Evolutionary conservation across 2,113 vertebrate species (phyloP).

Genomic region (Prunella himalayana): DNA sequence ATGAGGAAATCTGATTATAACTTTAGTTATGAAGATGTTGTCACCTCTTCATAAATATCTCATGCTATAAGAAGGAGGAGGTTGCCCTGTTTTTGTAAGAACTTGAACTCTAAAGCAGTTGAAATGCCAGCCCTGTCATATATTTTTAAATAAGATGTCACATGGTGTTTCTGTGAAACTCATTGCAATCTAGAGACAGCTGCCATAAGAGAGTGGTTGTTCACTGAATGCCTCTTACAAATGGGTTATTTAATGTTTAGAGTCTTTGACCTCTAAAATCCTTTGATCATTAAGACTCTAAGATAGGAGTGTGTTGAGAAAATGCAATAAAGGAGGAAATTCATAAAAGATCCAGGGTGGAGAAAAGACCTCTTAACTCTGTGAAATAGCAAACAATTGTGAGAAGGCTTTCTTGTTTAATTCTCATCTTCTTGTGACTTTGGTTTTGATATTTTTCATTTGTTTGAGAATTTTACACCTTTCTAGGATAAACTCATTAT

Average conservation of each 20-base stretch:
- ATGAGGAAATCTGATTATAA: neutral
- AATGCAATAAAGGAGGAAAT: neutral
- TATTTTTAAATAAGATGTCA: neutral
- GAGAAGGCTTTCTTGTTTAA: neutral
- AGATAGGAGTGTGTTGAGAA: neutral
- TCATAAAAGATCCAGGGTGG: neutral
- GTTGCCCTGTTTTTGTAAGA: neutral
- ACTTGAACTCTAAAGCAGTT: neutral
- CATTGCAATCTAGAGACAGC: neutral
- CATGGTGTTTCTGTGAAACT: neutral
- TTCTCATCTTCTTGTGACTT: neutral
- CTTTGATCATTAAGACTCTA: neutral
- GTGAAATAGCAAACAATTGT: neutral
- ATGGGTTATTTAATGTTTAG: neutral
- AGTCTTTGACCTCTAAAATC: neutral
- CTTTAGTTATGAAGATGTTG: neutral
- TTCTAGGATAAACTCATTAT: neutral
- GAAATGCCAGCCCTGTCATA: neutral
- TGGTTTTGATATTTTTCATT: neutral
- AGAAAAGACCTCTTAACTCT: neutral
- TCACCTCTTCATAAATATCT: neutral
- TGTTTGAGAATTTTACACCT: neutral
- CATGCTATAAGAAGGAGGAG: neutral
- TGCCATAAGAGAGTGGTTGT: neutral
- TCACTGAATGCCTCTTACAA: neutral